Evolutionary conservation across 1,140 invertebrate genomes (phyloP), one percentile per base, ranked within the genome.

Genomic region (Lamellibrachia luymesi): DNA sequence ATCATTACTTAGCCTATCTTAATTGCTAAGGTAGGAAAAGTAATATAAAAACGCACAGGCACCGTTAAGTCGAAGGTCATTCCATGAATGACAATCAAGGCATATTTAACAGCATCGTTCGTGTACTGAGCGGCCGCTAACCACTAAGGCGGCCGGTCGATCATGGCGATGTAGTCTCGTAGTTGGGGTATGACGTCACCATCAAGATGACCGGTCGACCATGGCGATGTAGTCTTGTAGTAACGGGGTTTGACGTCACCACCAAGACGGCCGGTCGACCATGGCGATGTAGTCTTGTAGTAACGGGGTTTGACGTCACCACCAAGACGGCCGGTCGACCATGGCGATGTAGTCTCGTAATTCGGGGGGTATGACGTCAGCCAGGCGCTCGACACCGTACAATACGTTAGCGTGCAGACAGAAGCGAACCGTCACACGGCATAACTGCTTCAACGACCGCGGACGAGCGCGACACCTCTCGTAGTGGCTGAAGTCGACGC

Each of bases 401-500:
- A 91, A 91, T 4, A 91, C 90, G 17, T 91, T 91, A 2, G 90
- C 49, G 90, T n/a, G 90, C 38, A 91, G 49, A 51, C 90, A 25
- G 50, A 51, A 91, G 13, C 90, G 90, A 4, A 91, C 50, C 17
- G 49, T 13, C 10, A 91, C 10, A 13, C 90, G 38, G n/a, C 49
- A 25, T 10, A 91, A n/a, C 10, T 91, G 90, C 22, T 91, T 91
- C 25, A 91, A 25, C 22, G 90, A 51, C n/a, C 50, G 38, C 90
- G 50, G 90, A 13, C 49, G 50, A 13, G 90, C 13, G 13, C 49
- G 4, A n/a, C 50, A 91, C 13, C 50, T n/a, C 25, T 50, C 38
- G 90, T 91, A 91, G 90, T 49, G 13, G 50, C 50, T n/a, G 50
- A 91, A 91, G 90, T 91, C 90, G 49, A 91, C 17, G 90, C 50